These are phyloP conservation scores for Tragulus kanchil DNA, from an alignment of 2,113 vertebrate genomes.

Conservation along the genomic window DNA sequence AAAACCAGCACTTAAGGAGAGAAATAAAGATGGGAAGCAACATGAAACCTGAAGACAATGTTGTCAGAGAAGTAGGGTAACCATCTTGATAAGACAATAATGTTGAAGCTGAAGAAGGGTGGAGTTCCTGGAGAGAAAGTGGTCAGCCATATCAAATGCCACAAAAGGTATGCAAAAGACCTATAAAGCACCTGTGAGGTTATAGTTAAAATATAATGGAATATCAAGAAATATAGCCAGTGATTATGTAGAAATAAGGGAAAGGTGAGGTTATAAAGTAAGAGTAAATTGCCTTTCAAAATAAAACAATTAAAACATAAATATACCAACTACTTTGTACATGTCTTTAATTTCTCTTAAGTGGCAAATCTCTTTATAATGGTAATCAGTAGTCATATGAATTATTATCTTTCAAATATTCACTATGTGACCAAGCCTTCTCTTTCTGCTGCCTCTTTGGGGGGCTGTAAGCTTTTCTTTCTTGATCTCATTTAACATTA, in stretches of 20 bases:
- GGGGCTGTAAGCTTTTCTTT: neutral
- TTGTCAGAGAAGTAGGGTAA: neutral
- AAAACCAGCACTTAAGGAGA: neutral
- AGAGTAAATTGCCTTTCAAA: constrained; percentile 10
- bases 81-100: neutral
- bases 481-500: neutral
- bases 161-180: neutral
- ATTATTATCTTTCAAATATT: constrained; percentile 44
- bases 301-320: neutral
- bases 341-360: constrained; percentile 7
- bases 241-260: neutral
- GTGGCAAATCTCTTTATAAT: neutral
- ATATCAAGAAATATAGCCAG: neutral
- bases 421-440: neutral
- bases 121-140: neutral
- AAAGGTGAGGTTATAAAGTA: neutral
- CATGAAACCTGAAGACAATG: neutral
- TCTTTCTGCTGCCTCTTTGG: neutral
- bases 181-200: neutral
- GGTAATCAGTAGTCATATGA: neutral
- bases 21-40: neutral
- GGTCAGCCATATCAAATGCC: neutral
- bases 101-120: neutral
- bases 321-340: neutral
- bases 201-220: neutral